Conservation (phyloP, 2,888 invertebrate genomes). For the Drosophila leonis region DNA sequence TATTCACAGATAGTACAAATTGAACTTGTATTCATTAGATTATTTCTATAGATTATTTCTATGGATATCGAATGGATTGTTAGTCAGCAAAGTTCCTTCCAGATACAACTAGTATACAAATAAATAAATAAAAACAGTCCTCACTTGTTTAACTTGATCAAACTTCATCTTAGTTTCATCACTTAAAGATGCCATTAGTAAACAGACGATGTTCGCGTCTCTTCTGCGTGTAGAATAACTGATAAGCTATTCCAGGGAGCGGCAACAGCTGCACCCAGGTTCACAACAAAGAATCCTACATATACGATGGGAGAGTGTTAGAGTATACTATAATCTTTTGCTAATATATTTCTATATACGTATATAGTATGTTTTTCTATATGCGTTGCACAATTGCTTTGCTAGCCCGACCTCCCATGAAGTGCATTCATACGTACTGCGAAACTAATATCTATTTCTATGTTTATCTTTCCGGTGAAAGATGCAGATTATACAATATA, state of each 20-base stretch:
- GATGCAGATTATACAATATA: conserved; percentile 48
- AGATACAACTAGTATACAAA: neutral
- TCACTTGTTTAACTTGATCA: neutral
- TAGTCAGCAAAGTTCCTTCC: neutral
- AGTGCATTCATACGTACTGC: conserved; percentile 26
- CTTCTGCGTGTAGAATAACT: conserved; percentile 40
- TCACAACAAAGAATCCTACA: conserved; percentile 7
- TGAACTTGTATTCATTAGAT: neutral
- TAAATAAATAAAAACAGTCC: neutral
- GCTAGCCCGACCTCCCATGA: neutral
- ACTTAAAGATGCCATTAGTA: conserved; percentile 27
- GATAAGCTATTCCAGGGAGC: conserved; percentile 35
- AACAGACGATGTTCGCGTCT: conserved; percentile 7
- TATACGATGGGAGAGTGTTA: neutral
- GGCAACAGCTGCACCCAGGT: conserved; percentile 35
- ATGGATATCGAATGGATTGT: neutral
- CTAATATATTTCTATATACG: neutral
- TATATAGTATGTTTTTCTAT: neutral
- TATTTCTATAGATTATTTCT: no score
- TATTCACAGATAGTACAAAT: neutral
- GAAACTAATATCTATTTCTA: conserved; percentile 36
- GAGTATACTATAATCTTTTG: neutral
- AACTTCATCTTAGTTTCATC: conserved; percentile 5
- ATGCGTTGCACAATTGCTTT: neutral
- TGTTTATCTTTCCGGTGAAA: conserved; percentile 33